Percentiles rank a stretch among this genome's conserved stretches.
phyloP scores from a whole-genome alignment of 2,888 invertebrate species.

The Cephonodes hylas region DNA sequence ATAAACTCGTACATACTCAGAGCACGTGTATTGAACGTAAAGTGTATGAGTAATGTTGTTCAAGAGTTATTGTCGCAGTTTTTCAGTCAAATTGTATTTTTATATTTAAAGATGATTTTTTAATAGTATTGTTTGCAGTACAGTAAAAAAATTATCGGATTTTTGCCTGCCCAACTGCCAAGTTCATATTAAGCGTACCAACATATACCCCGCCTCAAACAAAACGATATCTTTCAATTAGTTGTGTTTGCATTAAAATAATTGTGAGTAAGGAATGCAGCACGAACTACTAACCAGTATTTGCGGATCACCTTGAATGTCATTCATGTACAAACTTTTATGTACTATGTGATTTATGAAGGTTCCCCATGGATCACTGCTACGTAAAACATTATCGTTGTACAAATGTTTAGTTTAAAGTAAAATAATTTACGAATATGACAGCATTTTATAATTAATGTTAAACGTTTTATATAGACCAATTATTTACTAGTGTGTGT shows the following conservation, averaged over 20 bases:
- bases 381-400: not conserved
- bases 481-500: not conserved
- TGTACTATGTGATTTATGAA: not conserved
- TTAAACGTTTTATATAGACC: not conserved
- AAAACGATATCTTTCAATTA: conserved; percentile 1
- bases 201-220: not conserved
- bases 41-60: not conserved
- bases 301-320: conserved; percentile 8
- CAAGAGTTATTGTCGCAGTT: not conserved
- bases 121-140: not conserved
- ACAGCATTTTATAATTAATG: not conserved
- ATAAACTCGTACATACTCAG: not conserved
- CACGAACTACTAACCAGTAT: not conserved
- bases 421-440: not conserved
- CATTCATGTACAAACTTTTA: not conserved
- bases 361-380: not conserved
- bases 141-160: not conserved
- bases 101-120: not conserved
- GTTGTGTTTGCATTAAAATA: not conserved
- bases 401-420: not conserved
- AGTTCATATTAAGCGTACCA: not conserved
- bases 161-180: not conserved
- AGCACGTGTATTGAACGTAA: not conserved
- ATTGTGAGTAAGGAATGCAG: conserved; percentile 9
- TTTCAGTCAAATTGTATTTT: not conserved